These are phyloP conservation scores for Rhamnusium bicolor DNA, from an alignment of 2,888 invertebrate genomes.

Conservation along the genomic window DNA sequence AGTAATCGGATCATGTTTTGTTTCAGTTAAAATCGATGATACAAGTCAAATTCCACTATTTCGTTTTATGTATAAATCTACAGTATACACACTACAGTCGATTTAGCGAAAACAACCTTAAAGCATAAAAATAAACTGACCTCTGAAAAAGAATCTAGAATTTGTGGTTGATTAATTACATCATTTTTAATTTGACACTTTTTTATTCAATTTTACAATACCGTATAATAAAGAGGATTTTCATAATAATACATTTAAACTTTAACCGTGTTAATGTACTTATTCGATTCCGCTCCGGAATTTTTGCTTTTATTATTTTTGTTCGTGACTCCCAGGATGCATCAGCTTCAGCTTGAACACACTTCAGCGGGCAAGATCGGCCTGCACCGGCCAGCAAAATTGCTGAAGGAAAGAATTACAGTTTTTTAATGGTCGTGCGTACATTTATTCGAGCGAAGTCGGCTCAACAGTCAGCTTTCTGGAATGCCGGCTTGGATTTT, in stretches of 20 bases:
- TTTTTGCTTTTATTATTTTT: too few relatives aligned
- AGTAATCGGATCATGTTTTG: slow-evolving; percentile 29
- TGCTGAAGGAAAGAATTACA: too few relatives aligned
- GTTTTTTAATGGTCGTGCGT: too few relatives aligned
- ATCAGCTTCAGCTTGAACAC: too few relatives aligned
- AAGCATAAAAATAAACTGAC: neutral
- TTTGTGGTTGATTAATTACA: neutral
- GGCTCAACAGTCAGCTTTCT: too few relatives aligned
- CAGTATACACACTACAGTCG: slow-evolving; percentile 6
- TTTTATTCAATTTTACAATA: neutral
- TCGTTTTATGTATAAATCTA: neutral
- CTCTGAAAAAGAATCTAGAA: neutral
- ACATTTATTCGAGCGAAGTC: too few relatives aligned
- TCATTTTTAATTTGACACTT: neutral
- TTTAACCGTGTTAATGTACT: too few relatives aligned
- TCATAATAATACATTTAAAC: neutral
- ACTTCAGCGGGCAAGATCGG: too few relatives aligned
- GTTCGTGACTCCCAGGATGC: too few relatives aligned
- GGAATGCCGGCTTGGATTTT: too few relatives aligned
- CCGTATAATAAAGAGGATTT: neutral
- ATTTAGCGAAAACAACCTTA: neutral
- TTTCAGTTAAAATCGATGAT: slow-evolving; percentile 20
- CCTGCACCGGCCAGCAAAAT: too few relatives aligned
- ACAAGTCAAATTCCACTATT: slow-evolving; percentile 22
- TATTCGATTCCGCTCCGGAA: too few relatives aligned